A percentile compares a stretch with the other conserved stretches of the same genome.
Conservation (phyloP, 2,113 vertebrate genomes). For the Gnathonemus longibarbis region DNA sequence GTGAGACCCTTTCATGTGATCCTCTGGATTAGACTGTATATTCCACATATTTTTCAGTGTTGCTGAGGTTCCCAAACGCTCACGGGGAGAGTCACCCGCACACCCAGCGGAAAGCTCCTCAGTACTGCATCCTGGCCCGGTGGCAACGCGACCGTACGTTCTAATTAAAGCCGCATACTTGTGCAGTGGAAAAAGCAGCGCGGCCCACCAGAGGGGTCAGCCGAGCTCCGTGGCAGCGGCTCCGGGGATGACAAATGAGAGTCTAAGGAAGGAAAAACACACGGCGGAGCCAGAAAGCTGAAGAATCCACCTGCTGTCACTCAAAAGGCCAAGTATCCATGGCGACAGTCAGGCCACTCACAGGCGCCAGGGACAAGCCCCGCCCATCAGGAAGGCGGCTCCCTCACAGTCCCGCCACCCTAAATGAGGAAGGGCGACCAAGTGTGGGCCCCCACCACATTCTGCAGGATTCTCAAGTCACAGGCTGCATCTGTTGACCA, state of each 20-base stretch:
- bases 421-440: background rate
- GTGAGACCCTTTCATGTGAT: background rate
- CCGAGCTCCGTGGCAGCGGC: background rate
- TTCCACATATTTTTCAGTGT: no score
- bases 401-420: background rate
- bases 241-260: background rate
- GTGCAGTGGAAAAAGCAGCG: background rate
- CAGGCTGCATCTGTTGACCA: background rate
- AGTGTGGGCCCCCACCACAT: background rate
- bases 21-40: background rate
- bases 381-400: background rate
- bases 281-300: background rate
- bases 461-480: background rate
- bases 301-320: background rate
- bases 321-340: background rate
- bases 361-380: background rate
- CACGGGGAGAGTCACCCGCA: background rate
- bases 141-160: background rate
- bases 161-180: conserved; percentile 5
- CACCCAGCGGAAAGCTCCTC: background rate
- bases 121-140: background rate
- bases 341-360: background rate
- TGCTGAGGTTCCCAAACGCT: background rate
- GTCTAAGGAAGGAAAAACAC: background rate
- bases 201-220: background rate